Evolutionary conservation across 2,888 invertebrate genomes (phyloP), one percentile per base, ranked within the genome.

Genomic region (Acrobasis suavella): DNA sequence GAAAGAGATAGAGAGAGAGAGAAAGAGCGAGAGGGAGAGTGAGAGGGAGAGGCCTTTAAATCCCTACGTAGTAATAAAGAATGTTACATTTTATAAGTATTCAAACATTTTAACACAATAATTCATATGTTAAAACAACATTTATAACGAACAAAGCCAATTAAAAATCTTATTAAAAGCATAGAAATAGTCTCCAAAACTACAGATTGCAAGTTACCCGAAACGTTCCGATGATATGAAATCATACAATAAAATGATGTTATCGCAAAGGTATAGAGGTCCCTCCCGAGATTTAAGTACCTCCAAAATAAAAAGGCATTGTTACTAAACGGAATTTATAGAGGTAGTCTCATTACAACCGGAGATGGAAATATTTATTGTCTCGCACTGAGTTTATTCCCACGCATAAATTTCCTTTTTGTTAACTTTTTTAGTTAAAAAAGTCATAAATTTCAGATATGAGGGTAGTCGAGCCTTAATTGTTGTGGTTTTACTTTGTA

Each of bases 341-440:
- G 58, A 52, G 62, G 62, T 62, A 46, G 50, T 51, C 58, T 46
- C 17, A 39, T 50, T 58, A 42, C 56, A 38, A n/a, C 22, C 50
- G 39, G 39, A 16, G 42, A 14, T 62, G 42, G 37, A 55, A 64
- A 62, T 64, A 59, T 64, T 60, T 64, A 62, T 62, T 64, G 46
- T 64, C 50, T 60, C 10, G 32, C 15, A 16, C 55, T 14, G 59
- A 46, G 16, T 58, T 64, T 46, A 17, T 60, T 58, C 51, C 60
- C 60, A 22, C 32, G 52, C 51, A 59, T 58, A 62, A 60, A 62
- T 56, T 56, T 58, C 10, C 38, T 60, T 60, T 60, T 60, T 32
- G 59, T 50, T 37, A 51, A 62, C 50, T 55, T 50, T 62, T 62
- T 62, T 50, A 58, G 60, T 56, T 54, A 46, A 64, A 61, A 64